Base-by-base conservation (phyloP, 2,797 vertebrate genomes). In the Ceryle rudis region DNA sequence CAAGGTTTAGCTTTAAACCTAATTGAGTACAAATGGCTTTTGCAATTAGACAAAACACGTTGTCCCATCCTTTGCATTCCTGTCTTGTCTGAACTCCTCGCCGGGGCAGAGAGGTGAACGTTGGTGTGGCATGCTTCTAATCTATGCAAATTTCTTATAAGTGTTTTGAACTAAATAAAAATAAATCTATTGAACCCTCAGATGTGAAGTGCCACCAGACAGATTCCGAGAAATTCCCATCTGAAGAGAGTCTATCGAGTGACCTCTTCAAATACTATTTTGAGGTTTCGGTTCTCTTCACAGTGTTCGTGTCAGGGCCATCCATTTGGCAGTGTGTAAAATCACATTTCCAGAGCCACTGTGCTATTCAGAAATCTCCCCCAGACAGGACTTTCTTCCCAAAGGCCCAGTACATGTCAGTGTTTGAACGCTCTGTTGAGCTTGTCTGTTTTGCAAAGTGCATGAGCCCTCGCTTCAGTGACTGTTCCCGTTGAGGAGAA, bases 251-350 rank as follows among this genome's bases (percentile, higher is more conserved):
- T 46, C 77, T 42, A 26, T 35, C 80, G 20, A 84, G 57, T 66
- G 80, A 95, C 64, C 78, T 70, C 94, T 95, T 86, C 83, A 65
- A 67, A 79, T 3, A 6, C n/a, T 44, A 21, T 91, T 83, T 47
- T 26, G 86, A 93, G 91, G 35, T 67, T 95, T 81, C 3, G 1
- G 57, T 87, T 82, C 52, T 39, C 31, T 67, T 72, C 67, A 25
- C 70, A 28, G 62, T 1, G 6, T 60, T 58, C 66, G 28, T 57
- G 46, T 46, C 62, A 22, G 70, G 44, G n/a, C 55, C 66, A 39
- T 35, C 49, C 47, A 0, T 67, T 81, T 33, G 52, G 51, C 84
- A 84, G 80, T 4, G 14, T n/a, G 81, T 25, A 54, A 91, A 90
- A 91, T 55, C 71, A 81, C 66, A 46, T 84, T 87, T 84, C 54